These are phyloP conservation scores for Halocynthia roretzi DNA, from an alignment of 23 tunicate genomes.

Conservation along the genomic window DNA sequence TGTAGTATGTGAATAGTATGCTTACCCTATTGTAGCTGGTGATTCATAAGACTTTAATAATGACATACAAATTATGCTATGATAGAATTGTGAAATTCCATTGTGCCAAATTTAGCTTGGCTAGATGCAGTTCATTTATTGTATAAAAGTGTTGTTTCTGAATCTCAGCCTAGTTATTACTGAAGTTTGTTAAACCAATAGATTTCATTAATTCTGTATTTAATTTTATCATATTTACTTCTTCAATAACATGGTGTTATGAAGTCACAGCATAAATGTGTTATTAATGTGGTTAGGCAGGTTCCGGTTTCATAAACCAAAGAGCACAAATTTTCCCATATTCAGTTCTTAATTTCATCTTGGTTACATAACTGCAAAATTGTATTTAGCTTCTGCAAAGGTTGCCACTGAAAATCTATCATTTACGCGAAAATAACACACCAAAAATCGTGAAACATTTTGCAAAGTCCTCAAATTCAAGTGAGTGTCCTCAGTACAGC, in stretches of 20 bases:
- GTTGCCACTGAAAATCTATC: slow-evolving; percentile 55
- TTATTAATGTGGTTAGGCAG: neutral
- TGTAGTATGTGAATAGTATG: too few relatives aligned
- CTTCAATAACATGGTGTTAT: neutral
- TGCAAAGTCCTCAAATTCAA: slow-evolving; percentile 41
- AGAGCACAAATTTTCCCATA: neutral
- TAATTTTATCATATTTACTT: too few relatives aligned
- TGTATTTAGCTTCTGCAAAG: slow-evolving; percentile 56
- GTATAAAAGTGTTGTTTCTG: too few relatives aligned
- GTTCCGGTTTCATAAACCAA: neutral
- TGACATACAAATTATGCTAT: too few relatives aligned
- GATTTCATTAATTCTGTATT: too few relatives aligned
- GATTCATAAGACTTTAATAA: too few relatives aligned
- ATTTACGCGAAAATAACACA: slow-evolving; percentile 66
- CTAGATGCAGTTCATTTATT: too few relatives aligned
- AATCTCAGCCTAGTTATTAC: too few relatives aligned
- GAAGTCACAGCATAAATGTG: neutral
- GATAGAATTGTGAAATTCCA: too few relatives aligned
- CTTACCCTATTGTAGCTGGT: too few relatives aligned
- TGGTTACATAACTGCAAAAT: neutral
- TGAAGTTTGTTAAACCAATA: too few relatives aligned
- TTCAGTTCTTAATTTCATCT: neutral
- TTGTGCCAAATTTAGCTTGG: too few relatives aligned
- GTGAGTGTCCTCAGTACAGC: slow-evolving; percentile 28
- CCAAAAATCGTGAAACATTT: slow-evolving; percentile 66